phyloP scores from a whole-genome alignment of 2,113 vertebrate genomes.

The Microcebus murinus region DNA sequence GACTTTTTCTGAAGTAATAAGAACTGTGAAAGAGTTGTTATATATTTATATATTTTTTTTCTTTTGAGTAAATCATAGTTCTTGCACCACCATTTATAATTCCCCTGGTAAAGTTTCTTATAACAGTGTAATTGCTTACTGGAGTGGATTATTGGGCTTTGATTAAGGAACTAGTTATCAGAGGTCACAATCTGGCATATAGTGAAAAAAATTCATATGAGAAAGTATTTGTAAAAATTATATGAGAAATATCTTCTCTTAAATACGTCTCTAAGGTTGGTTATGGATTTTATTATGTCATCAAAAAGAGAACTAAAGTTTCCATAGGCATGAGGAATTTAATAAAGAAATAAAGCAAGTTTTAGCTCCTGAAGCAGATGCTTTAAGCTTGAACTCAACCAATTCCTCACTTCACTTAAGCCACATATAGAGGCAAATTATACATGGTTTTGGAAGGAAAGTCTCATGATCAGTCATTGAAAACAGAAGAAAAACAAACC shows the following conservation, averaged over 20 bases:
- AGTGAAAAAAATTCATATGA: not conserved
- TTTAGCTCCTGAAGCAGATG: not conserved
- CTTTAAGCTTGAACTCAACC: not conserved
- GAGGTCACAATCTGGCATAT: not conserved
- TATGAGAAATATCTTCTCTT: constrained; percentile 31
- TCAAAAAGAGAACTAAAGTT: constrained; percentile 40
- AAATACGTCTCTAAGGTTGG: not conserved
- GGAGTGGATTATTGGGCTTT: not conserved
- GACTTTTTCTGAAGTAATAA: constrained; percentile 21
- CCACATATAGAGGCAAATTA: constrained; percentile 58
- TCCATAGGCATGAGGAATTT: not conserved
- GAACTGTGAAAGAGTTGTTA: not conserved
- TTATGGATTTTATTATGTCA: not conserved
- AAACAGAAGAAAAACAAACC: not conserved
- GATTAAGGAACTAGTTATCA: not conserved
- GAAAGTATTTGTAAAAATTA: constrained; percentile 54
- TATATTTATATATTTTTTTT: not conserved
- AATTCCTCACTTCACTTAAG: constrained; percentile 59
- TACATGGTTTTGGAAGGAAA: constrained; percentile 3
- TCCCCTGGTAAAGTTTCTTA: not conserved
- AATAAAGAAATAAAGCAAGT: not conserved
- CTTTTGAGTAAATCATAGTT: not conserved
- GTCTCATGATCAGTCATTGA: constrained; percentile 60
- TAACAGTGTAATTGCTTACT: not conserved
- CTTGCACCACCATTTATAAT: not conserved